A percentile compares a stretch with the other conserved stretches of the same genome.
Conservation (phyloP, 2,113 vertebrate species). For the Misgurnus mizolepis region DNA sequence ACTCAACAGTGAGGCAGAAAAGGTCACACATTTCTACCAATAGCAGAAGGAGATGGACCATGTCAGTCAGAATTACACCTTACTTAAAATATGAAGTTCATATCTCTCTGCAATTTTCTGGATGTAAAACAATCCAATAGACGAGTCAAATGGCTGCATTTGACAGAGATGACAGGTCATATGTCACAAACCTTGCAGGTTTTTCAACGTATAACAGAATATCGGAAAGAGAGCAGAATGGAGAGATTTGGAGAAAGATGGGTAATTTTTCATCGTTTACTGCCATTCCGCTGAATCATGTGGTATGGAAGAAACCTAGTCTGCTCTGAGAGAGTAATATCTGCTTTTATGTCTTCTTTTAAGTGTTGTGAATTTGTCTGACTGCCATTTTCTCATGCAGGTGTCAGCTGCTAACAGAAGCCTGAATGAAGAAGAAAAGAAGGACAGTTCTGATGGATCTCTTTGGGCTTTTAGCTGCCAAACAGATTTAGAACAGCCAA, state of each 20-base stretch:
- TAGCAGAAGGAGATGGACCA: slow-evolving; percentile 13
- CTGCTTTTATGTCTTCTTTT: slow-evolving; percentile 34
- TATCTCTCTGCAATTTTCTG: slow-evolving; percentile 41
- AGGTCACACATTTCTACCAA: slow-evolving; percentile 21
- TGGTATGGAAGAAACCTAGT: slow-evolving; percentile 26
- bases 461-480: slow-evolving; percentile 1
- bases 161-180: slow-evolving; percentile 55
- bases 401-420: slow-evolving; percentile 31
- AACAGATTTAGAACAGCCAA: slow-evolving; percentile 21
- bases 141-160: slow-evolving; percentile 49
- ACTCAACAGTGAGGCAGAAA: not conserved
- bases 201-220: not conserved
- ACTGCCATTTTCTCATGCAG: slow-evolving; percentile 22
- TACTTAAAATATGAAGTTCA: slow-evolving; percentile 22
- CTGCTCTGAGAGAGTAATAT: slow-evolving; percentile 43
- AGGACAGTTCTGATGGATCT: not conserved
- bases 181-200: slow-evolving; percentile 37
- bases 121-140: slow-evolving; percentile 55
- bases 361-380: slow-evolving; percentile 43
- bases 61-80: not conserved
- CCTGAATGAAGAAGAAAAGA: slow-evolving; percentile 14
- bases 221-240: slow-evolving; percentile 18
- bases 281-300: slow-evolving; percentile 16
- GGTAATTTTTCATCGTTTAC: slow-evolving; percentile 32
- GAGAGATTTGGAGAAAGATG: slow-evolving; percentile 37